Percentiles rank a stretch among this genome's conserved stretches.
phyloP scores from a whole-genome alignment of 2,113 vertebrate species.

The Telmatochromis bifrenatus region DNA sequence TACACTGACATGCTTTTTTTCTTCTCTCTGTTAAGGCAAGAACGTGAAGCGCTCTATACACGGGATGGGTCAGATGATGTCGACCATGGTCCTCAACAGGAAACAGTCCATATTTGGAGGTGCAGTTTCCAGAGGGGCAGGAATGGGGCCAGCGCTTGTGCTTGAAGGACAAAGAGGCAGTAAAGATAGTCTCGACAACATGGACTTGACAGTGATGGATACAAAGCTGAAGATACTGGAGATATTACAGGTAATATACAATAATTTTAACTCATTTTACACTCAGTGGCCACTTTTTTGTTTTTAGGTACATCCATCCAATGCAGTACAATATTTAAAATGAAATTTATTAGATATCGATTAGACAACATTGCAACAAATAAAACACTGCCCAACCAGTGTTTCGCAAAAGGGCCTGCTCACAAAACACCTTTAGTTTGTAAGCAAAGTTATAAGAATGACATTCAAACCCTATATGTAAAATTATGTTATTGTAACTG shows the following conservation, averaged over 20 bases:
- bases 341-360: not conserved
- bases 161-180: conserved; percentile 67
- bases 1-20: not conserved
- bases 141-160: conserved; percentile 26
- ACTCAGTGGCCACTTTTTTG: not conserved
- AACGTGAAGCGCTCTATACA: conserved; percentile 93
- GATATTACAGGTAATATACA: conserved; percentile 84
- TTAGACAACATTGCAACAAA: not conserved
- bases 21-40: conserved; percentile 68
- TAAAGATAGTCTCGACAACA: conserved; percentile 82
- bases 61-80: conserved; percentile 96
- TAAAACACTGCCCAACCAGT: not conserved
- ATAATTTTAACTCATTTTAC: not conserved
- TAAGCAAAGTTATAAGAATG: not conserved
- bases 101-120: conserved; percentile 85
- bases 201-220: conserved; percentile 96
- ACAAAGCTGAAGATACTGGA: conserved; percentile 97
- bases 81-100: conserved; percentile 94
- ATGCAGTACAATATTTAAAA: not conserved
- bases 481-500: not conserved
- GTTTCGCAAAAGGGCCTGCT: not conserved
- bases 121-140: conserved; percentile 50
- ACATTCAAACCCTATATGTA: not conserved
- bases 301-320: fast-evolving
- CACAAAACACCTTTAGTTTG: not conserved